A percentile compares a stretch with the other conserved stretches of the same genome.
Conservation (phyloP, 2,888 invertebrate species). For the Ophion ventricosus region DNA sequence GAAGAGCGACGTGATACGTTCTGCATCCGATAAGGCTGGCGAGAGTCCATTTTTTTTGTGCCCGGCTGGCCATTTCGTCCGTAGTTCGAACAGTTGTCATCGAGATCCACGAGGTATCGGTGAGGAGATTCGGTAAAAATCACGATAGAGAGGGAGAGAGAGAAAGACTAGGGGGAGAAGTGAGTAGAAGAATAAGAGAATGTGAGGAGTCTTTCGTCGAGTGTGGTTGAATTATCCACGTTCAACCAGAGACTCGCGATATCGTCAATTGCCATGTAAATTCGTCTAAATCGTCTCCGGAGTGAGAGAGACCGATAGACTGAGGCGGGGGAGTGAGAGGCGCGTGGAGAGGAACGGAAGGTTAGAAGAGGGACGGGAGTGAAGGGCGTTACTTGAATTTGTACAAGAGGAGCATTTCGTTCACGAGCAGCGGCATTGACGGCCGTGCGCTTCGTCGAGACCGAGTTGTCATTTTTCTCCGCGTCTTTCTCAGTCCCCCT, state of each 20-base stretch:
- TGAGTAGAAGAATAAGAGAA: background rate
- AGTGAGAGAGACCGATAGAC: conserved; percentile 24
- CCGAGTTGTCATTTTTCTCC: conserved; percentile 27
- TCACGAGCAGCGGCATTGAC: conserved; percentile 48
- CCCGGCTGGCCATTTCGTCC: background rate
- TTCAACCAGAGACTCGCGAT: conserved; percentile 41
- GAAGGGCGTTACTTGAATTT: conserved; percentile 54
- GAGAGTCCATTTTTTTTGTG: background rate
- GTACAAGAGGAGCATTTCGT: conserved; percentile 59
- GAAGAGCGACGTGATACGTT: background rate
- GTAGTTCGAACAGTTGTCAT: background rate
- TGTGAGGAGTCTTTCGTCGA: conserved; percentile 5
- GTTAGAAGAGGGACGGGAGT: background rate
- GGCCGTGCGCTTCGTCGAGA: conserved; percentile 29
- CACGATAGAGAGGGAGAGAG: background rate
- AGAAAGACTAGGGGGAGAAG: background rate
- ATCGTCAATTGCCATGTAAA: conserved; percentile 62
- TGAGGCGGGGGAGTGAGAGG: conserved; percentile 3
- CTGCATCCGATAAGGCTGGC: background rate
- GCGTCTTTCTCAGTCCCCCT: background rate
- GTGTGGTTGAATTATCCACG: conserved; percentile 30
- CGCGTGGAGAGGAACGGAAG: conserved; percentile 15
- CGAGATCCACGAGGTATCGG: background rate
- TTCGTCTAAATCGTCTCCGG: conserved; percentile 47
- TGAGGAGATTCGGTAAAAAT: background rate